phyloP scores from a whole-genome alignment of 2,888 invertebrate genomes.

The Hemistola chrysoprasaria region DNA sequence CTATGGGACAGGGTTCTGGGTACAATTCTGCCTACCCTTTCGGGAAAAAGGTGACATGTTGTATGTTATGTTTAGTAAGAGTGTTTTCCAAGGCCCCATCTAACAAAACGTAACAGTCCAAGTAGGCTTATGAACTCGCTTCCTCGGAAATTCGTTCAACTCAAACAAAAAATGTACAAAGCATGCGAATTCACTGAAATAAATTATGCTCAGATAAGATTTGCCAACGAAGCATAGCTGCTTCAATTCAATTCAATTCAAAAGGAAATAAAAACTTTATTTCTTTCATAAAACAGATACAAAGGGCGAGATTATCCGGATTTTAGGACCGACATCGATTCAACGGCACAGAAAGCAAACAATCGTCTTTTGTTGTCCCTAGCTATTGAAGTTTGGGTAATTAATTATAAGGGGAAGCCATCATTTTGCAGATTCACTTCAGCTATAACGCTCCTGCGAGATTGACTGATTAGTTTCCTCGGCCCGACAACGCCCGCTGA shows the following conservation, averaged over 20 bases:
- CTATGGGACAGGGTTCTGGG: no score
- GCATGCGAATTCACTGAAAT: slow-evolving; percentile 26
- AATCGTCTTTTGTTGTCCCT: slow-evolving; percentile 72
- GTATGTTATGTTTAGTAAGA: background rate
- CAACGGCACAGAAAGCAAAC: slow-evolving; percentile 71
- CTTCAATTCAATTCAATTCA: no score
- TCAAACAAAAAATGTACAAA: slow-evolving; percentile 23
- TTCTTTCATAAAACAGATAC: slow-evolving; percentile 72
- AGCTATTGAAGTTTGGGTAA: slow-evolving; percentile 72
- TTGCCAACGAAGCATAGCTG: slow-evolving; percentile 39
- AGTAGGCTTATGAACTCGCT: slow-evolving; percentile 8
- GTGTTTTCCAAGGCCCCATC: background rate
- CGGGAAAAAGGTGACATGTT: no score
- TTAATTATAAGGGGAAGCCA: slow-evolving; percentile 68
- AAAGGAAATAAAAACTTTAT: slow-evolving; percentile 69
- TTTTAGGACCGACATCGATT: slow-evolving; percentile 71
- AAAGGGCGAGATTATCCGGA: slow-evolving; percentile 73
- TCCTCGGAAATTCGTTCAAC: slow-evolving; percentile 16
- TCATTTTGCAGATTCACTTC: slow-evolving; percentile 71
- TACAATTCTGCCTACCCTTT: no score
- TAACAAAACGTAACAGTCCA: slow-evolving; percentile 1
- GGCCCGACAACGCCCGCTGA: slow-evolving; percentile 24
- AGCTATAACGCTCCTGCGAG: slow-evolving; percentile 49
- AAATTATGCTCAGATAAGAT: slow-evolving; percentile 32
- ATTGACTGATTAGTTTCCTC: slow-evolving; percentile 58